These are phyloP conservation scores for Cynodonichthys magdalenae DNA, from an alignment of 2,797 vertebrate species.

Conservation along the genomic window DNA sequence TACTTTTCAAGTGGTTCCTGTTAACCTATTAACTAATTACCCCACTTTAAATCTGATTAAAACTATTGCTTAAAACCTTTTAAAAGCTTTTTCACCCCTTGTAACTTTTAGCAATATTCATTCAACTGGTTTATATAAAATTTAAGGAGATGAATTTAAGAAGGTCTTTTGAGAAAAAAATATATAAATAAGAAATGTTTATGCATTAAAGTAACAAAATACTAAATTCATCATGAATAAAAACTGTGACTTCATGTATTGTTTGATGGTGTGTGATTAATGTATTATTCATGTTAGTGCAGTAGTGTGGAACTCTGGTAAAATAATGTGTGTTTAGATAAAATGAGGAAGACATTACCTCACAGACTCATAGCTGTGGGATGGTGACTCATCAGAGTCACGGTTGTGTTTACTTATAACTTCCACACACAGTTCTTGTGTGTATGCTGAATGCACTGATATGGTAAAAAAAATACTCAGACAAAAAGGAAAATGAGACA, in stretches of 20 bases:
- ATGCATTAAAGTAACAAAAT: too few species aligned
- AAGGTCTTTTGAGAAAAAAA: not conserved
- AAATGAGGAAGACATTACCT: slow-evolving; percentile 77
- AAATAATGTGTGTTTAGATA: slow-evolving; percentile 76
- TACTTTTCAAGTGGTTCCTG: too few species aligned
- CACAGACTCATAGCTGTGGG: slow-evolving; percentile 73
- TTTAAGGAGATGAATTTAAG: not conserved
- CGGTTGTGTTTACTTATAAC: slow-evolving; percentile 67
- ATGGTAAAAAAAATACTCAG: slow-evolving; percentile 29
- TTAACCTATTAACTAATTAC: too few species aligned
- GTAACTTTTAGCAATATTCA: not conserved
- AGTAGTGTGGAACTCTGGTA: slow-evolving; percentile 40
- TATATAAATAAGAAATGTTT: too few species aligned
- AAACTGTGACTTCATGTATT: not conserved
- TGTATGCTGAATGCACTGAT: slow-evolving; percentile 38
- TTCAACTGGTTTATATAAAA: not conserved
- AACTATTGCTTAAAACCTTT: too few species aligned
- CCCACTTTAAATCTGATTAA: too few species aligned
- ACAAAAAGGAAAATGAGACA: slow-evolving; percentile 23
- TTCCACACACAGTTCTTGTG: slow-evolving; percentile 66
- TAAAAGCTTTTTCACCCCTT: not conserved
- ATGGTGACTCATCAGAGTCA: slow-evolving; percentile 74
- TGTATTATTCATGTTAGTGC: slow-evolving; percentile 23
- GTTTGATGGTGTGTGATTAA: slow-evolving; percentile 38
- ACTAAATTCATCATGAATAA: not conserved